These are phyloP conservation scores for Acronicta leporina DNA, from an alignment of 2,888 invertebrate genomes.

Conservation along the genomic window DNA sequence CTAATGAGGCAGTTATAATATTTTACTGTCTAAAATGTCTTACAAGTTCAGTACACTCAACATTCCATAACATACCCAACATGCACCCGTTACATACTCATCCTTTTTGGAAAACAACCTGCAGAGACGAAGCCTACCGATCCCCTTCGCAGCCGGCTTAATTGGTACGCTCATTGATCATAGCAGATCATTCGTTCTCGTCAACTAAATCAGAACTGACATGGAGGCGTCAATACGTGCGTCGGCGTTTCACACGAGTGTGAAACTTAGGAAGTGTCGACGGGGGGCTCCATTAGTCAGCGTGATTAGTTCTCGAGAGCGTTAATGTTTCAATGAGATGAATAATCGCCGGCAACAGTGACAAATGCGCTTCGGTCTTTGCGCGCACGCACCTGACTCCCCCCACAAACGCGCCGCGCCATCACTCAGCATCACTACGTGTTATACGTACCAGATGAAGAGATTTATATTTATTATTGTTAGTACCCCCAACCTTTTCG, in stretches of 20 bases:
- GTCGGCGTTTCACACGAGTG: slow-evolving; percentile 75
- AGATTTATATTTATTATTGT: slow-evolving; percentile 86
- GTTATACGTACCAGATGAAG: slow-evolving; percentile 82
- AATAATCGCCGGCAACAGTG: slow-evolving; percentile 87
- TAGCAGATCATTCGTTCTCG: slow-evolving; percentile 75
- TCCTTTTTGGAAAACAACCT: slow-evolving; percentile 29
- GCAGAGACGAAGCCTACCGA: slow-evolving; percentile 26
- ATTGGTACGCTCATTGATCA: slow-evolving; percentile 69
- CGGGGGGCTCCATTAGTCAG: slow-evolving; percentile 89
- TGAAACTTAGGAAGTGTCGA: slow-evolving; percentile 87
- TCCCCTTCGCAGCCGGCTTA: slow-evolving; percentile 50
- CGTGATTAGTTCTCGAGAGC: slow-evolving; percentile 86
- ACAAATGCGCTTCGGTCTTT: slow-evolving; percentile 82
- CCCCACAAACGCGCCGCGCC: slow-evolving; percentile 80
- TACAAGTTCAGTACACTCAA: slow-evolving; percentile 19
- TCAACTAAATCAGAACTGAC: slow-evolving; percentile 72
- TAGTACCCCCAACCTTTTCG: slow-evolving; percentile 69
- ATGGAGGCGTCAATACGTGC: slow-evolving; percentile 67
- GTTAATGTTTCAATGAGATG: slow-evolving; percentile 89
- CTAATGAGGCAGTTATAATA: too few relatives aligned
- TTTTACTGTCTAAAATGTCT: neutral
- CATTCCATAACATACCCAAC: neutral
- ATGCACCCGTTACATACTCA: slow-evolving; percentile 9
- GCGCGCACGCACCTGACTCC: slow-evolving; percentile 85
- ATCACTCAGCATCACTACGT: slow-evolving; percentile 81